Conservation (phyloP, 2,113 vertebrate genomes). For the Nesoenas mayeri region DNA sequence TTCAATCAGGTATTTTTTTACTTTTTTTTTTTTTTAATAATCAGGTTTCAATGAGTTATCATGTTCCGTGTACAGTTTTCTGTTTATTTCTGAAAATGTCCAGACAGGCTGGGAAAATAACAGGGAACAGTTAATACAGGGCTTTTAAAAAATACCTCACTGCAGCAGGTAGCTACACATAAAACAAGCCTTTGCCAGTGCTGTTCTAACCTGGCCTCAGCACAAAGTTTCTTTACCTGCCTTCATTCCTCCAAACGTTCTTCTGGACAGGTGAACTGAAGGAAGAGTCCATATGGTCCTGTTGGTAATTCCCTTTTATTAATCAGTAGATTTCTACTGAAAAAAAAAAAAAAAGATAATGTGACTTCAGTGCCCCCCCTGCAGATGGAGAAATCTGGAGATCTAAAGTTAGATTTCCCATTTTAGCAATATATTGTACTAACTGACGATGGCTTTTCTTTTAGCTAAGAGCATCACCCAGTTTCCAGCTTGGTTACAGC, state of each 20-base stretch:
- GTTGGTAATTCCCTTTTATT: background rate
- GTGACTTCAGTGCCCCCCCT: background rate
- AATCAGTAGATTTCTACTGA: background rate
- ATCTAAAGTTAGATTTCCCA: background rate
- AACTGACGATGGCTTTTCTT: background rate
- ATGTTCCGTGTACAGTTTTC: background rate
- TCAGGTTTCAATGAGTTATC: background rate
- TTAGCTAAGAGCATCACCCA: constrained; percentile 23
- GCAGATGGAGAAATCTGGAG: background rate
- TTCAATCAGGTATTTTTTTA: background rate
- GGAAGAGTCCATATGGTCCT: background rate
- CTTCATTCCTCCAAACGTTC: background rate
- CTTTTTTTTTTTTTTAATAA: background rate
- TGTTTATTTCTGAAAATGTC: background rate
- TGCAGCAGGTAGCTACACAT: background rate
- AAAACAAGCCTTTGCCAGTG: background rate
- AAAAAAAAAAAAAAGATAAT: background rate
- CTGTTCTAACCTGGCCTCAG: background rate
- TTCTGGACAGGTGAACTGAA: background rate
- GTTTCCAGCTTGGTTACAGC: constrained; percentile 30
- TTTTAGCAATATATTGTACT: background rate
- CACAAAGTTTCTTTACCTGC: background rate
- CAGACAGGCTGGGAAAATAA: background rate
- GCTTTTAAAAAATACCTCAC: background rate
- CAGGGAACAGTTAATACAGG: background rate